Conservation (phyloP, 2,113 vertebrate genomes). For the Cyanistes caeruleus region DNA sequence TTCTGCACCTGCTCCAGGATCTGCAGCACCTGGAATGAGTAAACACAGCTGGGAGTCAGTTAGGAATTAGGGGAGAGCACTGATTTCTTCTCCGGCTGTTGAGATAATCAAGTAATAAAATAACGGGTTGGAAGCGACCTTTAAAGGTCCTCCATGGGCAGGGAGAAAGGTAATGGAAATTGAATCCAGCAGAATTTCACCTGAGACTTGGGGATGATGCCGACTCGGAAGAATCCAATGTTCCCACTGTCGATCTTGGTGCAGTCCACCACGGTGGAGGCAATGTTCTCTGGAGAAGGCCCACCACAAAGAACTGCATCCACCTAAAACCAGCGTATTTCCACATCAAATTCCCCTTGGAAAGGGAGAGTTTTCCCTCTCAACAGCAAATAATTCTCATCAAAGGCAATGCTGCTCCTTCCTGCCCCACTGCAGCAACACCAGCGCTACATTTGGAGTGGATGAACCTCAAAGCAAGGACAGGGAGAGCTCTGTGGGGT, state of each 20-base stretch:
- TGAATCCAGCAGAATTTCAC: slow-evolving; percentile 55
- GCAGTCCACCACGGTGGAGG: slow-evolving; percentile 92
- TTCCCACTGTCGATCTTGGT: slow-evolving; percentile 84
- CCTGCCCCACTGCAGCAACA: background rate
- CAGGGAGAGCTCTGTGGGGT: background rate
- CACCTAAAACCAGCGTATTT: slow-evolving; percentile 70
- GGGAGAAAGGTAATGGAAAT: background rate
- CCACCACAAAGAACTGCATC: slow-evolving; percentile 89
- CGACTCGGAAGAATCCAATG: slow-evolving; percentile 87
- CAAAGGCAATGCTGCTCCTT: background rate
- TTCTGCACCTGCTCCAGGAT: slow-evolving; percentile 85
- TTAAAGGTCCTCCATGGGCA: background rate
- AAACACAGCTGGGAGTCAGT: background rate
- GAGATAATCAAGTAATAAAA: background rate
- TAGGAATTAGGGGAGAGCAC: background rate
- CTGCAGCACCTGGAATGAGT: slow-evolving; percentile 78
- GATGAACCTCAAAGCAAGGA: background rate
- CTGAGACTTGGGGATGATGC: slow-evolving; percentile 88
- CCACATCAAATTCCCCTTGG: background rate
- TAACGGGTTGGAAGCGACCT: background rate
- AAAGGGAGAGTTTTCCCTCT: background rate
- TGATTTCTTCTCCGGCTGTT: background rate
- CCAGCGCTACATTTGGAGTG: background rate
- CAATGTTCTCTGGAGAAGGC: slow-evolving; percentile 88
- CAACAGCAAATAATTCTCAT: background rate